These are phyloP conservation scores for Muricea muricata DNA, from an alignment of 92 coral and sea anemone species.

Conservation along the genomic window DNA sequence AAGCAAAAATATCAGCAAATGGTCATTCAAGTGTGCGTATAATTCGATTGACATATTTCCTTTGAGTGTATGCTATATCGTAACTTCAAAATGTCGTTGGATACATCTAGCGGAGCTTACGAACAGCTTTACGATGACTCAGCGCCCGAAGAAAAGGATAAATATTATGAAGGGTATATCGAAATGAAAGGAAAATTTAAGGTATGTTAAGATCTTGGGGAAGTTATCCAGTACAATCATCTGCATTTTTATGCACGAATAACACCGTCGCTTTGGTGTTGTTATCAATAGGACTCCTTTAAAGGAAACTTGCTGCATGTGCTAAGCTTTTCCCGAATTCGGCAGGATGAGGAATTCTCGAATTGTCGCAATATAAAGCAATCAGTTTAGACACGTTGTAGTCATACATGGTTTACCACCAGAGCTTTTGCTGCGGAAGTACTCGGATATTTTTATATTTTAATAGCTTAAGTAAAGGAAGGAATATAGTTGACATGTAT, in stretches of 20 bases:
- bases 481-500: too few relatives aligned
- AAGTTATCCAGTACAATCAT: not conserved
- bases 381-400: too few relatives aligned
- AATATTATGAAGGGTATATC: conserved; percentile 78
- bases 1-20: not conserved
- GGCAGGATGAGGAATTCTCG: too few relatives aligned
- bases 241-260: not conserved
- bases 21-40: not conserved
- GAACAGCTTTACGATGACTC: conserved; percentile 2
- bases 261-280: too few relatives aligned
- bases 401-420: too few relatives aligned
- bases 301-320: not conserved
- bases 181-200: conserved; percentile 68
- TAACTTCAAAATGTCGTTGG: not conserved
- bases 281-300: not conserved
- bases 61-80: not conserved
- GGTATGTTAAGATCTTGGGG: too few relatives aligned
- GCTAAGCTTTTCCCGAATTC: not conserved
- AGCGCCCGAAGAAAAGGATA: conserved; percentile 14
- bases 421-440: too few relatives aligned
- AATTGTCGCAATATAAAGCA: too few relatives aligned
- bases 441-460: too few relatives aligned
- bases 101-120: conserved; percentile 4
- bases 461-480: too few relatives aligned
- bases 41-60: not conserved